phyloP scores from a whole-genome alignment of 2,888 invertebrate species.

The Criorhina ranunculi region DNA sequence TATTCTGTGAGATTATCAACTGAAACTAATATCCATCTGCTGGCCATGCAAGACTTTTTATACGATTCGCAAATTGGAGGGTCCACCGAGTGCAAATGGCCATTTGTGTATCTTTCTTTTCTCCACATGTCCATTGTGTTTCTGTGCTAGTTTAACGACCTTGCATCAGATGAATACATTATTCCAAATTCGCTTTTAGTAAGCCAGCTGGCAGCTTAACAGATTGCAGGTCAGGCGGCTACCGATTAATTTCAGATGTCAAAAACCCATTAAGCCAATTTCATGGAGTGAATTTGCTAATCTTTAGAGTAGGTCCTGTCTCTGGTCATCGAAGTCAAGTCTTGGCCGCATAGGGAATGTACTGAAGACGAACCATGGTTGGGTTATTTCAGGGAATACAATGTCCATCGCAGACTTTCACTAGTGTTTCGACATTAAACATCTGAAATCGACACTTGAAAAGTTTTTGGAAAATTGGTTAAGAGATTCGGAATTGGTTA shows the following conservation, averaged over 20 bases:
- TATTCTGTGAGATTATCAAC: conserved; percentile 53
- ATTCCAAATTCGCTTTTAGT: conserved; percentile 12
- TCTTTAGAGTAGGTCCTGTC: background rate
- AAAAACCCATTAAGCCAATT: background rate
- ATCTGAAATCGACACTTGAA: too few species aligned
- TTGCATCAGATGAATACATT: conserved; percentile 12
- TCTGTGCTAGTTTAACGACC: conserved; percentile 1
- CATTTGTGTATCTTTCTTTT: background rate
- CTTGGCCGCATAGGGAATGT: conserved; percentile 2
- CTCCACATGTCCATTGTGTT: background rate
- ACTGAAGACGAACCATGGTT: too few species aligned
- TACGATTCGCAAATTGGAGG: conserved; percentile 1
- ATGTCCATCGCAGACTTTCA: too few species aligned
- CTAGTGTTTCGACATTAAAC: too few species aligned
- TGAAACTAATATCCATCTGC: conserved; percentile 34
- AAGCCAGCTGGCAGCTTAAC: background rate
- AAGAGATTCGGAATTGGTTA: too few species aligned
- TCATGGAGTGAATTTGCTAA: background rate
- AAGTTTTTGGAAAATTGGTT: too few species aligned
- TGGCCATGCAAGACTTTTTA: conserved; percentile 34
- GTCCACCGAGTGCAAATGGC: background rate
- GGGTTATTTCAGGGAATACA: too few species aligned
- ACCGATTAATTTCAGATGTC: background rate
- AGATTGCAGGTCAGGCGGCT: background rate
- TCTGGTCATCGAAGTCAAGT: background rate